A percentile compares a stretch with the other conserved stretches of the same genome.
These are phyloP conservation scores for Ectemnius cavifrons DNA, from an alignment of 2,888 invertebrate genomes.

Conservation along the genomic window DNA sequence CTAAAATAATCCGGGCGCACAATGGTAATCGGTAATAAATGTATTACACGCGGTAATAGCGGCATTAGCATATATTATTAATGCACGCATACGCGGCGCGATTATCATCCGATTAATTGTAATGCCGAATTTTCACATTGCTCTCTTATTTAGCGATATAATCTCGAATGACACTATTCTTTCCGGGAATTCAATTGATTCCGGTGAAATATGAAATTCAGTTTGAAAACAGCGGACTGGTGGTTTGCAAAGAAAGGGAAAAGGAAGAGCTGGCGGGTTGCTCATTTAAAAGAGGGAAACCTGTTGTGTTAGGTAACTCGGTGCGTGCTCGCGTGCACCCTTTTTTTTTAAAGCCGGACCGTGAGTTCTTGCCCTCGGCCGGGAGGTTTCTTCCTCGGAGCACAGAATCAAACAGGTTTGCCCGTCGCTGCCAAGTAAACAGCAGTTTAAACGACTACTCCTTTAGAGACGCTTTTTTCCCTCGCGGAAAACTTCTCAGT, in stretches of 20 bases:
- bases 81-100: background rate
- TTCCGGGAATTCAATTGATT: no score
- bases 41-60: constrained; percentile 1
- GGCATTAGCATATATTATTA: background rate
- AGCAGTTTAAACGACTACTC: constrained; percentile 38
- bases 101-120: constrained; percentile 1
- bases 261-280: constrained; percentile 39
- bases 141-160: no score
- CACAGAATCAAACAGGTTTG: constrained; percentile 62
- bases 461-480: constrained; percentile 35
- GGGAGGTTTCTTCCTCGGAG: constrained; percentile 51
- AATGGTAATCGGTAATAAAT: constrained; percentile 1
- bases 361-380: constrained; percentile 53
- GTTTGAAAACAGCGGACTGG: no score
- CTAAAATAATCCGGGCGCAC: background rate
- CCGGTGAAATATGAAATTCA: no score
- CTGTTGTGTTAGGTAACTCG: constrained; percentile 52
- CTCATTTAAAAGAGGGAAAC: constrained; percentile 57
- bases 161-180: no score
- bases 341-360: constrained; percentile 37
- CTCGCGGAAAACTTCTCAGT: background rate
- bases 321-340: constrained; percentile 18
- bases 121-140: no score
- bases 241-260: no score
- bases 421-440: constrained; percentile 41